phyloP scores from a whole-genome alignment of 2,797 vertebrate genomes.

The Sebastes diaconus region DNA sequence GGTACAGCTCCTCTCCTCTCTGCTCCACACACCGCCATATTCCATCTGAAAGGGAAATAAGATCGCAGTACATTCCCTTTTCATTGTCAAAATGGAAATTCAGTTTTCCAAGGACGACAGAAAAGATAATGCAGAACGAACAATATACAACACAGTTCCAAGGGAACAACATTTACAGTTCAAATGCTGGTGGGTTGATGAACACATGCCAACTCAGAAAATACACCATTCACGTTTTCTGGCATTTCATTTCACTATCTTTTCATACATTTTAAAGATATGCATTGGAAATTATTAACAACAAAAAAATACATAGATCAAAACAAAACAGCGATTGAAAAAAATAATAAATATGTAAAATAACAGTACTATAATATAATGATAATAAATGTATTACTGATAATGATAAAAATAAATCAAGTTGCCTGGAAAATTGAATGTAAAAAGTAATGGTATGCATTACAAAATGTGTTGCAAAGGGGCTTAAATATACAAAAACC shows the following conservation, averaged over 20 bases:
- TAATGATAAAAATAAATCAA: too few relatives aligned
- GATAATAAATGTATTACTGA: too few relatives aligned
- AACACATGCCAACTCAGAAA: not conserved
- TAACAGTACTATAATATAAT: too few relatives aligned
- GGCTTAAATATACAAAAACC: not conserved
- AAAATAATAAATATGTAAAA: too few relatives aligned
- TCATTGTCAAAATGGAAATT: not conserved
- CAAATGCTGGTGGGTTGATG: not conserved
- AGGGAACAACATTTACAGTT: not conserved
- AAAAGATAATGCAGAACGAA: not conserved
- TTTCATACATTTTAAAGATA: too few relatives aligned
- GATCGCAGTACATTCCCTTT: not conserved
- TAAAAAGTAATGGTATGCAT: not conserved
- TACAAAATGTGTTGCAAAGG: not conserved
- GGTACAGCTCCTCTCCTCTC: slow-evolving; percentile 5
- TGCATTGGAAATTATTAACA: too few relatives aligned
- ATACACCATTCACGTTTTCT: not conserved
- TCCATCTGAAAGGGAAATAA: slow-evolving; percentile 2
- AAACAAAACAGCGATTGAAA: too few relatives aligned
- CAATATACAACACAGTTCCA: not conserved
- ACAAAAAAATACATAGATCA: too few relatives aligned
- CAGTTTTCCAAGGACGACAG: not conserved
- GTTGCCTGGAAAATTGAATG: not conserved
- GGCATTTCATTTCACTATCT: not conserved
- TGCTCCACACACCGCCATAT: not conserved